Percentiles rank a stretch among this genome's conserved stretches.
phyloP scores from a whole-genome alignment of 37 sponge, comb jelly and placozoan species.

The Cliona cf. orientalis region DNA sequence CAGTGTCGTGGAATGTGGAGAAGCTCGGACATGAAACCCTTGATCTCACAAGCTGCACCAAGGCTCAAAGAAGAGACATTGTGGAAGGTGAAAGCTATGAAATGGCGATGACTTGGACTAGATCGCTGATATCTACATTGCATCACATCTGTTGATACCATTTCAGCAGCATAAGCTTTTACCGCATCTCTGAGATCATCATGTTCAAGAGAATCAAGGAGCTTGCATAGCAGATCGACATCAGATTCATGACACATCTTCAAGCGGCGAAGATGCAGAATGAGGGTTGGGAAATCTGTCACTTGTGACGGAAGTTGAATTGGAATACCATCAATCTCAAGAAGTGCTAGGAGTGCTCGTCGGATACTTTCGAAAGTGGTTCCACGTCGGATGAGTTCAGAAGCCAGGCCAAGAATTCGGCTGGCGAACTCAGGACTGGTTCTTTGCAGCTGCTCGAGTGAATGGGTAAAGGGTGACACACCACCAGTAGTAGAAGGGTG shows the following conservation, averaged over 20 bases:
- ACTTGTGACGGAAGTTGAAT: neutral
- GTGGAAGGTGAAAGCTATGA: slow-evolving; percentile 8
- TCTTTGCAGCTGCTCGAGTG: too few relatives aligned
- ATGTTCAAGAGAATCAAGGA: neutral
- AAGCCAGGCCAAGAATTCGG: neutral
- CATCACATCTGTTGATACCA: neutral
- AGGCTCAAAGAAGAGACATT: neutral
- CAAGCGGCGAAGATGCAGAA: neutral
- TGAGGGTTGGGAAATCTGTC: slow-evolving; percentile 6
- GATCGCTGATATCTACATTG: neutral
- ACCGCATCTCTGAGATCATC: neutral
- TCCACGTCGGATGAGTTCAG: neutral
- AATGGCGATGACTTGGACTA: neutral
- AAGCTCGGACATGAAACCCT: neutral
- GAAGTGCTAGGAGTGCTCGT: neutral
- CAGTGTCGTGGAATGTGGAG: neutral
- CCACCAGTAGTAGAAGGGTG: too few relatives aligned
- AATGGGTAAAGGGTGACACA: too few relatives aligned
- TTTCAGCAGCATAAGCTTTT: neutral
- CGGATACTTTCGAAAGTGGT: neutral
- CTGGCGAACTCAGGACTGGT: neutral
- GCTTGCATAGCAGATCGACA: slow-evolving; percentile 17
- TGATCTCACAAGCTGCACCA: neutral
- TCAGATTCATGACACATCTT: slow-evolving; percentile 22
- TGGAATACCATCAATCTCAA: neutral